A percentile compares a stretch with the other conserved stretches of the same genome.
Evolutionary conservation across 2,888 invertebrate species (phyloP).

Genomic region (Eumacrocentrus americanus): DNA sequence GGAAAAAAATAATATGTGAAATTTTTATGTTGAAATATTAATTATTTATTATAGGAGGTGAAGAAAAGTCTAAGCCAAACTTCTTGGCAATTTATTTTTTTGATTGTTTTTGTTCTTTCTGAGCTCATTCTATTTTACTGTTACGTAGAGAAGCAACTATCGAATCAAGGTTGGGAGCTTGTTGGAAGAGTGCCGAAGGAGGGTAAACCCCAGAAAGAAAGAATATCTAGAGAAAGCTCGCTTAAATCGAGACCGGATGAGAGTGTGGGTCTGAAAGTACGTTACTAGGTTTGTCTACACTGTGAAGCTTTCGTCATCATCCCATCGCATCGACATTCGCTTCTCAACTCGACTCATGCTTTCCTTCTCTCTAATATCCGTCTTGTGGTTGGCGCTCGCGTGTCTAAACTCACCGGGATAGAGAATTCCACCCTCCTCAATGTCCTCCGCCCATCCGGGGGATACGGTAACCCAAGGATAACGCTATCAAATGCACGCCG

Average conservation of each 20-base stretch:
- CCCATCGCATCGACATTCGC: constrained; percentile 23
- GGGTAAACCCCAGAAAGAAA: neutral
- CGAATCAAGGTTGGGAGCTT: neutral
- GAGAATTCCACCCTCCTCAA: constrained; percentile 29
- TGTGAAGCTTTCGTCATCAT: constrained; percentile 7
- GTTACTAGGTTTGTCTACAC: constrained; percentile 1
- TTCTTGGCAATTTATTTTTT: no score
- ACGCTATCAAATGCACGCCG: constrained; percentile 58
- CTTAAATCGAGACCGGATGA: neutral
- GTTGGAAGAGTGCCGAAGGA: neutral
- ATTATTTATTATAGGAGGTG: no score
- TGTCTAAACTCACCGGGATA: constrained; percentile 35
- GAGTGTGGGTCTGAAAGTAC: neutral
- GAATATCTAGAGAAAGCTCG: neutral
- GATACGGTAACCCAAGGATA: constrained; percentile 50
- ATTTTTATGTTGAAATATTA: no score
- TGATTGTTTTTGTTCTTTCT: neutral
- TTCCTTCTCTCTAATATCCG: constrained; percentile 23
- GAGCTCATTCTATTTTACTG: neutral
- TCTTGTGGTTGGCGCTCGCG: constrained; percentile 27
- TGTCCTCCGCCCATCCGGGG: constrained; percentile 26
- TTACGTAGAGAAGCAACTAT: neutral
- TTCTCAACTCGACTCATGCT: constrained; percentile 13
- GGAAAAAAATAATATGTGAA: no score
- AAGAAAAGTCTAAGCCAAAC: no score